A percentile compares a stretch with the other conserved stretches of the same genome.
Conservation (phyloP, 2,797 vertebrate species). For the Fratercula arctica region DNA sequence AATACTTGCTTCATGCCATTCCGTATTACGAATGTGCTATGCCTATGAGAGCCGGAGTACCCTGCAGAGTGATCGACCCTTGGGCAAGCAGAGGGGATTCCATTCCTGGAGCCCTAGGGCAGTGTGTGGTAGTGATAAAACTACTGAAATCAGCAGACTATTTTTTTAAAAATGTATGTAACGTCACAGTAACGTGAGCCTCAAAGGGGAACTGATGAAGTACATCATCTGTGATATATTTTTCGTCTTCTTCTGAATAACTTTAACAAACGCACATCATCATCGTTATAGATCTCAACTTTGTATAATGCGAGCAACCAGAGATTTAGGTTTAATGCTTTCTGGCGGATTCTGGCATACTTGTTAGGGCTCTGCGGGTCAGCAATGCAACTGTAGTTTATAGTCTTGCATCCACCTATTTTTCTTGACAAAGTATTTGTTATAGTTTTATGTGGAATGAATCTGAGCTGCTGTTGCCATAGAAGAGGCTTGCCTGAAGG, state of each 20-base stretch:
- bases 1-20: neutral
- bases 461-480: neutral
- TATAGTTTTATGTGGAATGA: neutral
- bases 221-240: neutral
- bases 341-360: neutral
- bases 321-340: neutral
- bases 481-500: neutral
- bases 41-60: neutral
- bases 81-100: neutral
- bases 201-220: neutral
- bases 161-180: neutral
- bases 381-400: neutral
- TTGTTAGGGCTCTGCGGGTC: neutral
- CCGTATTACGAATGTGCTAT: neutral
- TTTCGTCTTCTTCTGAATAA: neutral
- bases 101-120: neutral
- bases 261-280: neutral
- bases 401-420: neutral
- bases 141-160: neutral
- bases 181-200: neutral
- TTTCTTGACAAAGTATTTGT: neutral
- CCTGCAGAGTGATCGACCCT: neutral
- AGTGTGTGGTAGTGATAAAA: neutral
- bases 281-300: neutral
- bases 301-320: neutral